Conservation (phyloP, 2,888 invertebrate species). For the Conus canariensis region DNA sequence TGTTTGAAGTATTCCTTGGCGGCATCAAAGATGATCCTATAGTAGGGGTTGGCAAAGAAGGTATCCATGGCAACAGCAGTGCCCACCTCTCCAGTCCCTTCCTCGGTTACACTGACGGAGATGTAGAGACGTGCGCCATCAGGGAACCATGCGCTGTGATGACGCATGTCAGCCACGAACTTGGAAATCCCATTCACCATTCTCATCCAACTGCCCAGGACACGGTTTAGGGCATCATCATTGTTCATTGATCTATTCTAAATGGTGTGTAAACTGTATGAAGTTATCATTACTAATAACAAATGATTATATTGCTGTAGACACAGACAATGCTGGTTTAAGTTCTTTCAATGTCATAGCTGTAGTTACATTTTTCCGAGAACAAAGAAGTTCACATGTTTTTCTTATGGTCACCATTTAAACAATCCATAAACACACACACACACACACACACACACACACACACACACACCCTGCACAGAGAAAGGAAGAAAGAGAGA, state of each 20-base stretch:
- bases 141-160: constrained; percentile 34
- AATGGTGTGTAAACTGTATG: not conserved
- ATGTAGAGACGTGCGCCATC: constrained; percentile 41
- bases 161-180: constrained; percentile 16
- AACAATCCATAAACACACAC: too few relatives aligned
- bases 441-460: too few relatives aligned
- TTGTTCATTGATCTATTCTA: too few relatives aligned
- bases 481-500: too few relatives aligned
- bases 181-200: not conserved
- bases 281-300: too few relatives aligned
- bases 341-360: not conserved
- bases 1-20: constrained; percentile 45
- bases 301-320: too few relatives aligned
- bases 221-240: too few relatives aligned
- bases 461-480: too few relatives aligned
- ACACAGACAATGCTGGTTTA: too few relatives aligned
- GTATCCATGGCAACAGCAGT: constrained; percentile 43
- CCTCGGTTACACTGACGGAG: constrained; percentile 48
- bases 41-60: constrained; percentile 46
- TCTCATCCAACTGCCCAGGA: not conserved
- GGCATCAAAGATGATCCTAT: constrained; percentile 38
- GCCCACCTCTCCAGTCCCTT: constrained; percentile 40
- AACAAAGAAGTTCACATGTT: too few relatives aligned
- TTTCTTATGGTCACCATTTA: too few relatives aligned
- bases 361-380: too few relatives aligned